Percentiles rank a stretch among this genome's conserved stretches.
These are phyloP conservation scores for Kryphioiulus occultus DNA, from an alignment of 2,888 invertebrate genomes.

Conservation along the genomic window DNA sequence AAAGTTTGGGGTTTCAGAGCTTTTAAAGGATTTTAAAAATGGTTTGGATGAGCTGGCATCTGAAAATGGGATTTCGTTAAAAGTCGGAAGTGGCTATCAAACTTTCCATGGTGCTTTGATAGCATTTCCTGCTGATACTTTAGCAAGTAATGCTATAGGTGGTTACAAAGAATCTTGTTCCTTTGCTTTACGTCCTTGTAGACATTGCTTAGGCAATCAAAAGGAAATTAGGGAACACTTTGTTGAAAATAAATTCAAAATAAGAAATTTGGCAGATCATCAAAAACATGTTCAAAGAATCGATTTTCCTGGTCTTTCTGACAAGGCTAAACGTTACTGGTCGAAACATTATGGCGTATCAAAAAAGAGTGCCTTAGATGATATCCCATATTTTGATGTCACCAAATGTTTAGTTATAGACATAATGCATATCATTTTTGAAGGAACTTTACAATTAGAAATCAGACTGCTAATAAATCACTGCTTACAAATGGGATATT, in stretches of 20 bases:
- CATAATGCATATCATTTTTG: slow-evolving; percentile 39
- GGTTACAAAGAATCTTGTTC: slow-evolving; percentile 36
- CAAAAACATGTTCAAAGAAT: neutral
- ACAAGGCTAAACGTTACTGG: slow-evolving; percentile 6
- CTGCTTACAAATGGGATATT: neutral
- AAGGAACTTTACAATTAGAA: neutral
- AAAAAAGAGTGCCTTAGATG: neutral
- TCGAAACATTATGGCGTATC: slow-evolving; percentile 32
- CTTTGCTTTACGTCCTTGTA: slow-evolving; percentile 11
- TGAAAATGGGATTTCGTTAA: neutral
- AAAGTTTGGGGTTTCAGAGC: slow-evolving; percentile 22
- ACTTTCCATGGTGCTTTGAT: slow-evolving; percentile 33
- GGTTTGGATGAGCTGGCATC: neutral
- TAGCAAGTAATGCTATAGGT: slow-evolving; percentile 46
- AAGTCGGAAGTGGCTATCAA: neutral
- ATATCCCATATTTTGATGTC: slow-evolving; percentile 33
- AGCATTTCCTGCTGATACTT: slow-evolving; percentile 46
- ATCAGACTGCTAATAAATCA: neutral
- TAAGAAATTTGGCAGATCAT: neutral
- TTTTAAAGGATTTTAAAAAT: slow-evolving; percentile 30
- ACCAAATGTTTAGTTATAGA: slow-evolving; percentile 11
- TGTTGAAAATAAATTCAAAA: neutral
- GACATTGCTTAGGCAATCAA: slow-evolving; percentile 37
- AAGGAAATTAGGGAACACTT: neutral
- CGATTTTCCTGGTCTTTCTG: neutral